Percentiles rank a stretch among this genome's conserved stretches.
These are phyloP conservation scores for Drosophila yooni DNA, from an alignment of 2,888 invertebrate species.

Conservation along the genomic window DNA sequence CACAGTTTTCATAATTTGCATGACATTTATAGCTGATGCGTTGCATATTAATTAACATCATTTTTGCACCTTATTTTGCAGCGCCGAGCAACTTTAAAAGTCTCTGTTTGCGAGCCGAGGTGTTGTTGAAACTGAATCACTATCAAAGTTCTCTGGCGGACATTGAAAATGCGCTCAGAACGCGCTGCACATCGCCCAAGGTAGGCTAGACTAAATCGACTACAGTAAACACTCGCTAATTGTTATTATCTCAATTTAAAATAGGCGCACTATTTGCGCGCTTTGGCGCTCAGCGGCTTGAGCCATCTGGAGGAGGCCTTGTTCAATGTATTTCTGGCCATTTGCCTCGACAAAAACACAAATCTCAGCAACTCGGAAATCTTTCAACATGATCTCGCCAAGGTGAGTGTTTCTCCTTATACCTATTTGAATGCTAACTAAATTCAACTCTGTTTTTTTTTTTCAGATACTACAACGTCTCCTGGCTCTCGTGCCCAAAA, in stretches of 20 bases:
- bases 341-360: conserved; percentile 85
- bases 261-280: conserved; percentile 86
- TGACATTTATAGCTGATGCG: neutral
- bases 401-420: conserved; percentile 68
- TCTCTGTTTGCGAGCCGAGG: conserved; percentile 88
- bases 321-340: conserved; percentile 86
- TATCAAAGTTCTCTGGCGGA: conserved; percentile 88
- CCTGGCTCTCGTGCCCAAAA: conserved; percentile 82
- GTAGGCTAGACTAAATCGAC: conserved; percentile 80
- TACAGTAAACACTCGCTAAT: conserved; percentile 17
- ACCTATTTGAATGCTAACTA: neutral
- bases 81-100: conserved; percentile 88
- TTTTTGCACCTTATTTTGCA: conserved; percentile 83
- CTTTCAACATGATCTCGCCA: conserved; percentile 85
- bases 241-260: neutral
- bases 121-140: conserved; percentile 87
- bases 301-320: conserved; percentile 86
- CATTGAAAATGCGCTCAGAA: conserved; percentile 88
- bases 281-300: conserved; percentile 86
- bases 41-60: neutral
- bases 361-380: conserved; percentile 83
- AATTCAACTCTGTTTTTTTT: no score
- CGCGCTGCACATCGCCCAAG: conserved; percentile 89
- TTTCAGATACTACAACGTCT: conserved; percentile 83
- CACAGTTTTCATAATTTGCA: conserved; percentile 21